phyloP scores from a whole-genome alignment of 2,797 vertebrate genomes.

The Ctenopoma multispine region DNA sequence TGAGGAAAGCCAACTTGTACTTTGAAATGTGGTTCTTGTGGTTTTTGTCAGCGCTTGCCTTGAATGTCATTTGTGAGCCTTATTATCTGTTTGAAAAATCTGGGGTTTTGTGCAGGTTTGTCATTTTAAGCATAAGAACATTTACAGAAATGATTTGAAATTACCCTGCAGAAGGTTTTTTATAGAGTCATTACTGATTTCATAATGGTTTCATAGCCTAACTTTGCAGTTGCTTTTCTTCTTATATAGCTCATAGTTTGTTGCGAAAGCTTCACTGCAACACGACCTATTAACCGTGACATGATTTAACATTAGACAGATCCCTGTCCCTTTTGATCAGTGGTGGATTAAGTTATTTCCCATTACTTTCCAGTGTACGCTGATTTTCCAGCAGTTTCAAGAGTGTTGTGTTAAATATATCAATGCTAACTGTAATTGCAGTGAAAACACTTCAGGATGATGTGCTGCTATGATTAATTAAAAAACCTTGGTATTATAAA shows the following conservation, averaged over 20 bases:
- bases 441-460: neutral
- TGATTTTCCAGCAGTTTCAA: neutral
- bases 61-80: conserved; percentile 18
- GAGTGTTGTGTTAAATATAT: neutral
- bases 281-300: neutral
- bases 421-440: neutral
- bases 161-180: neutral
- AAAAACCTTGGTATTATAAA: neutral
- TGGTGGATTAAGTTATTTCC: neutral
- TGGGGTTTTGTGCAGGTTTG: neutral
- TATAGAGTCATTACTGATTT: too few relatives aligned
- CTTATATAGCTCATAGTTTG: neutral
- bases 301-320: neutral
- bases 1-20: conserved; percentile 1
- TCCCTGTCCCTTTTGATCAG: neutral
- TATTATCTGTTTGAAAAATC: conserved; percentile 9
- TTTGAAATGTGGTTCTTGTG: conserved; percentile 21
- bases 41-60: neutral
- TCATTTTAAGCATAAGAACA: conserved; percentile 9
- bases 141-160: neutral
- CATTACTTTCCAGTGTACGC: conserved; percentile 1
- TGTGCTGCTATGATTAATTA: neutral
- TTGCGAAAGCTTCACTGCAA: neutral
- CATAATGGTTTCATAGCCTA: neutral
- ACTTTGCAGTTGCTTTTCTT: neutral